Conservation (phyloP, 2,888 invertebrate genomes). For the Arge pagana region DNA sequence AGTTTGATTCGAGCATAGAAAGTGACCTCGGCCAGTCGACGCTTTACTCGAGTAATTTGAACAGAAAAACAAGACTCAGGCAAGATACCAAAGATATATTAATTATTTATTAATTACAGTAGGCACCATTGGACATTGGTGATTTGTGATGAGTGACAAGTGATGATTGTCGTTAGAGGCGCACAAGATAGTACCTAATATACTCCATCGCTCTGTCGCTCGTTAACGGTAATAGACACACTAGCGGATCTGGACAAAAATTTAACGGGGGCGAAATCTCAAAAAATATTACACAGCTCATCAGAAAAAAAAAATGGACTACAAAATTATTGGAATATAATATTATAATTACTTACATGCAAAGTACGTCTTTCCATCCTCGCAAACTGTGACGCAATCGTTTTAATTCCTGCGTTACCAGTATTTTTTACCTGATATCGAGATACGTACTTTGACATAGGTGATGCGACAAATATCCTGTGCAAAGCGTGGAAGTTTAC, state of each 20-base stretch:
- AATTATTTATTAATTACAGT: slow-evolving; percentile 38
- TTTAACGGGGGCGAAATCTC: too few species aligned
- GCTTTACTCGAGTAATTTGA: slow-evolving; percentile 17
- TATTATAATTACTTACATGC: too few species aligned
- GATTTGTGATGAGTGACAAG: slow-evolving; percentile 34
- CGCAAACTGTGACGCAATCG: too few species aligned
- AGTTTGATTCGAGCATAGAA: slow-evolving; percentile 20
- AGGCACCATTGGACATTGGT: slow-evolving; percentile 49
- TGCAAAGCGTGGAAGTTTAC: too few species aligned
- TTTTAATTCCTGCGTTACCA: too few species aligned
- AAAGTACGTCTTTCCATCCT: too few species aligned
- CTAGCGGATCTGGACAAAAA: background rate
- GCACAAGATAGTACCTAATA: slow-evolving; percentile 46
- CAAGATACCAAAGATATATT: slow-evolving; percentile 57
- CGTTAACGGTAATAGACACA: slow-evolving; percentile 7
- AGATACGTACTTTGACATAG: too few species aligned
- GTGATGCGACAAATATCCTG: too few species aligned
- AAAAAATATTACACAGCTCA: slow-evolving; percentile 10
- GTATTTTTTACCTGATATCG: too few species aligned
- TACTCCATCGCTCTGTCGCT: slow-evolving; percentile 25
- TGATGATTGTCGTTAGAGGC: slow-evolving; percentile 49
- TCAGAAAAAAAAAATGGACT: slow-evolving; percentile 21
- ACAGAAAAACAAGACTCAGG: slow-evolving; percentile 47
- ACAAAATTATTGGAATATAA: slow-evolving; percentile 1
- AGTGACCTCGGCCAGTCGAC: slow-evolving; percentile 22